These are phyloP conservation scores for Koerneria pararmatus DNA, from an alignment of 2,888 invertebrate genomes.

Conservation along the genomic window DNA sequence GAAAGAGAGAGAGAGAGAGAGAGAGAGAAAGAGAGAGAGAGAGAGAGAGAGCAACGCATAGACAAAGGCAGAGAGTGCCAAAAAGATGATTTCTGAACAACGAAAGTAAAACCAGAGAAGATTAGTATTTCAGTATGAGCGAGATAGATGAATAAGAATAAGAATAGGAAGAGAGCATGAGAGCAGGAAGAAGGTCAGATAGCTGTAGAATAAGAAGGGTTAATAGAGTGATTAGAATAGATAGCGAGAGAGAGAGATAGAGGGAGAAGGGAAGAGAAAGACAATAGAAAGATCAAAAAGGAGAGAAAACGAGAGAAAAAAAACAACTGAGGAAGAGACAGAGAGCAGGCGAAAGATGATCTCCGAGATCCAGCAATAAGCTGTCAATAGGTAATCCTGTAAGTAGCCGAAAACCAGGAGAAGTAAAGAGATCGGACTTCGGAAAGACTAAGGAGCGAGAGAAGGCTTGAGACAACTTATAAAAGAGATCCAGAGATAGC, in stretches of 20 bases:
- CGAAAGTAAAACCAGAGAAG: not conserved
- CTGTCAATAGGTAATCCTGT: too few relatives aligned
- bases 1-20: not conserved
- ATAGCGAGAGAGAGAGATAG: not conserved
- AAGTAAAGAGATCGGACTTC: too few relatives aligned
- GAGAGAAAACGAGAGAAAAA: slow-evolving; percentile 21
- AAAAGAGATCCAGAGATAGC: not conserved
- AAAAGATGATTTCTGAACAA: not conserved
- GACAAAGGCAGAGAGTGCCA: not conserved
- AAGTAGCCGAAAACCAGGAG: too few relatives aligned
- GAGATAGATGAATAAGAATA: not conserved
- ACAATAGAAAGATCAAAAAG: slow-evolving; percentile 21
- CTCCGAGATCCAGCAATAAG: too few relatives aligned
- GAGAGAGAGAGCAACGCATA: not conserved
- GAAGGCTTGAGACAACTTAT: not conserved
- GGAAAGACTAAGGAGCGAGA: not conserved
- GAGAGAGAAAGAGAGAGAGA: not conserved
- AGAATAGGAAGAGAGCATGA: not conserved
- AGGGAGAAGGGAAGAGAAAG: not conserved
- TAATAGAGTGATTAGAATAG: not conserved
- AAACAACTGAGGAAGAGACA: slow-evolving; percentile 25
- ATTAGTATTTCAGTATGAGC: not conserved
- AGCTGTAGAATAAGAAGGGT: not conserved
- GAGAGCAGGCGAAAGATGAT: too few relatives aligned
- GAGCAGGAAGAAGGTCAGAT: not conserved